phyloP scores from a whole-genome alignment of 1,140 invertebrate species.

The Brachystomella parvula region DNA sequence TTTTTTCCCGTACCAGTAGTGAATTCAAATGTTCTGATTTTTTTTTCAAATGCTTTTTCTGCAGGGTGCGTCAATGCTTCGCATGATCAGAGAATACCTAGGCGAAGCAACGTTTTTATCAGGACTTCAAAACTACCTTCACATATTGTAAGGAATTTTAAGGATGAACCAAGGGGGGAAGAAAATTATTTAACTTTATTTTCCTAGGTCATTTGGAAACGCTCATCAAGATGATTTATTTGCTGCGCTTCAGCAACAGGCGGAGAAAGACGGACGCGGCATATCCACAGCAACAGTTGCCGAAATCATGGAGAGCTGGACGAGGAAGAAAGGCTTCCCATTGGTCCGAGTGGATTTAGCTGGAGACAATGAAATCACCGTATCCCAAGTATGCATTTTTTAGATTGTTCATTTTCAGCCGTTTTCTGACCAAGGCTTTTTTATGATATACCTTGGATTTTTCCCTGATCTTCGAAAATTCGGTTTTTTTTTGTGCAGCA shows the following conservation, averaged over 20 bases:
- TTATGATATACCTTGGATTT: too few relatives aligned
- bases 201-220: conserved; percentile 58
- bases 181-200: conserved; percentile 23
- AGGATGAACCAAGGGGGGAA: neutral
- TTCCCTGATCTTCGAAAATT: too few relatives aligned
- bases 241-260: neutral
- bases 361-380: too few relatives aligned
- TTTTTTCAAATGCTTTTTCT: neutral
- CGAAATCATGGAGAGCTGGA: conserved; percentile 58
- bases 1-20: neutral
- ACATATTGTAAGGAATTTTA: conserved; percentile 49
- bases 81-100: conserved; percentile 91
- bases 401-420: too few relatives aligned
- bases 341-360: conserved; percentile 8
- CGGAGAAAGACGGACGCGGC: conserved; percentile 58
- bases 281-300: conserved; percentile 54
- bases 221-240: conserved; percentile 78
- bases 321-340: conserved; percentile 23
- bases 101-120: conserved; percentile 72
- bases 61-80: conserved; percentile 63
- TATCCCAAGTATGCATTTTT: too few relatives aligned
- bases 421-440: too few relatives aligned
- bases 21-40: neutral
- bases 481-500: too few relatives aligned
- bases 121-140: conserved; percentile 69